A percentile compares a stretch with the other conserved stretches of the same genome.
These are phyloP conservation scores for Apamea crenata DNA, from an alignment of 2,888 invertebrate species.

Conservation along the genomic window DNA sequence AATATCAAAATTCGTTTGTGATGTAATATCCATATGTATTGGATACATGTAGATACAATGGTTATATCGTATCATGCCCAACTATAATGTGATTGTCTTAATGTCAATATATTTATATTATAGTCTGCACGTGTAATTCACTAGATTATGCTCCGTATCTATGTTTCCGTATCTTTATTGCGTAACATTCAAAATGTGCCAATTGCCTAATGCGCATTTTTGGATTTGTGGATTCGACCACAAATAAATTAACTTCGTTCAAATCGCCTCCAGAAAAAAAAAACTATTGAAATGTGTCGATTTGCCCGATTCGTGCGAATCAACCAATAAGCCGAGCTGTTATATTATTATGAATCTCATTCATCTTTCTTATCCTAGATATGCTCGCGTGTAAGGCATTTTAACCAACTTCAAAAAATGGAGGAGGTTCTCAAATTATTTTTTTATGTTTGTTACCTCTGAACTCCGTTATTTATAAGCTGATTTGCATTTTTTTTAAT, in stretches of 20 bases:
- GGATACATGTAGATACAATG: not conserved
- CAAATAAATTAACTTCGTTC: no score
- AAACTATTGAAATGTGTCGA: not conserved
- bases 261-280: no score
- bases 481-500: no score
- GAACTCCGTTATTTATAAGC: no score
- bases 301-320: not conserved
- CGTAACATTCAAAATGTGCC: no score
- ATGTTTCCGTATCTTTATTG: not conserved
- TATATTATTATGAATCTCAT: not conserved
- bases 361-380: not conserved
- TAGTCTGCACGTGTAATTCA: conserved; percentile 21
- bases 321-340: not conserved
- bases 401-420: no score
- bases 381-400: not conserved
- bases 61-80: not conserved
- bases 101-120: conserved; percentile 16
- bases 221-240: no score
- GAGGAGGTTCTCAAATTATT: no score
- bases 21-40: not conserved
- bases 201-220: no score
- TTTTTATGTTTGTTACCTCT: no score
- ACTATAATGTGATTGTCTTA: conserved; percentile 5
- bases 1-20: not conserved
- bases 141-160: conserved; percentile 28